Base-by-base conservation (phyloP, 2,888 invertebrate species). In the Stratiomys singularior region DNA sequence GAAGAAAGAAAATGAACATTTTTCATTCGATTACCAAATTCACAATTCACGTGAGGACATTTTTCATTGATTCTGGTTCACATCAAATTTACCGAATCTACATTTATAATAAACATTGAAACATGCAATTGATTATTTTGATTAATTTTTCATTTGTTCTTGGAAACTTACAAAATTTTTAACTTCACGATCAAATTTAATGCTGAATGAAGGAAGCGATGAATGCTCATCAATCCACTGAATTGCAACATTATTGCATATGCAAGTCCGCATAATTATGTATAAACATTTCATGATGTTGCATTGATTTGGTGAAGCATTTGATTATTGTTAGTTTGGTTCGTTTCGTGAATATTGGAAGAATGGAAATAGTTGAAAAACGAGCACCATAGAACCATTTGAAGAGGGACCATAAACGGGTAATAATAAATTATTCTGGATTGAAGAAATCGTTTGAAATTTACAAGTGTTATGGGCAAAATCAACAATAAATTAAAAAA, bases 191-290 rank as follows among this genome's bases (percentile, higher is more conserved):
- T 91, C 90, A 87, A 92, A 90, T 87, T 91, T 90, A 87, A 91
- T 91, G 85, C 91, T 90, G 88, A 91, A 91, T 85, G 89, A 89
- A 83, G 92, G 92, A 85, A 91, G 89, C 82, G 91, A 90, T 82
- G 92, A 91, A 88, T 93, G 92, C 88, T 93, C 93, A 87, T 93
- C 93, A 90, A 93, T 89, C 93, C 93, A 93, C 92, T 92, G 83
- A 46, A 63, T n/a, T 18, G 21, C 30, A 66, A 7, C 30, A 13
- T 5, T 5, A 37, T 37, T 37, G 3, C 9, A 37, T 37, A 5
- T 37, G 37, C 37, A 37, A 52, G 15, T 52, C 52, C 3, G 15
- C 52, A 52, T 52, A 52, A 52, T 4, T 52, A 9, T 13, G 15
- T 15, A 56, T n/a, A 25, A 5, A 60, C 11, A 23, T 60, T 60